Base-by-base conservation (phyloP, 2,888 invertebrate genomes). In the Xestia rhomboidea region DNA sequence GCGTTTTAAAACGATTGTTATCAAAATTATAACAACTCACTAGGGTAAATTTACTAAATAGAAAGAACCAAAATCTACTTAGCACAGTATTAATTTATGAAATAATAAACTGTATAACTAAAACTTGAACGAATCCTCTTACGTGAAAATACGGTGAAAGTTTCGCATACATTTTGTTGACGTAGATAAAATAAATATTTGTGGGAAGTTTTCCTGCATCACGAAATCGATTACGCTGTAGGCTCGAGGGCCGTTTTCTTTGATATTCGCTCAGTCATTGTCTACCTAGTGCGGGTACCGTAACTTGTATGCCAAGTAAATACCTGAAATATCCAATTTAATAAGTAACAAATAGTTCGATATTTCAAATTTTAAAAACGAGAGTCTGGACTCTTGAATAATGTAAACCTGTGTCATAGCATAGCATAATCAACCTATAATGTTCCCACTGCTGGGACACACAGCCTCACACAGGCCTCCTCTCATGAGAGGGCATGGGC, bases 201-300 rank as follows among this genome's bases (percentile, higher is more conserved):
- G 76, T 80, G 66, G 34, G 54, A 73, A 80, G 63, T 87, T 83
- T 83, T 87, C 84, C 84, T 87, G 89, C 86, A 87, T 84, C 83
- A 87, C 62, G 86, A 79, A 84, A 88, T 85, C 84, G 83, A 87
- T 90, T 87, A 89, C 83, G 79, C 77, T 79, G 77, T 83, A 73
- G 75, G 83, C 46, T 83, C 57, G 74, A 76, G 73, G 76, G 80
- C 77, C 75, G 60, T 68, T 68, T 76, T 71, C 79, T 84, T 77
- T 86, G 73, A 78, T 84, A 87, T 87, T 87, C 88, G 83, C 87
- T 86, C 80, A 73, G 88, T 90, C 90, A 90, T 90, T 87, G 90
- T 90, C 89, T 84, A 75, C 76, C 73, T 81, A n/a, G 66, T 69
- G 41, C 21, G n/a, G 60, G 41, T 78, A 73, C 63, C 69, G 64